phyloP scores from a whole-genome alignment of 2,888 invertebrate genomes.

The Zygogramma bicolorata region DNA sequence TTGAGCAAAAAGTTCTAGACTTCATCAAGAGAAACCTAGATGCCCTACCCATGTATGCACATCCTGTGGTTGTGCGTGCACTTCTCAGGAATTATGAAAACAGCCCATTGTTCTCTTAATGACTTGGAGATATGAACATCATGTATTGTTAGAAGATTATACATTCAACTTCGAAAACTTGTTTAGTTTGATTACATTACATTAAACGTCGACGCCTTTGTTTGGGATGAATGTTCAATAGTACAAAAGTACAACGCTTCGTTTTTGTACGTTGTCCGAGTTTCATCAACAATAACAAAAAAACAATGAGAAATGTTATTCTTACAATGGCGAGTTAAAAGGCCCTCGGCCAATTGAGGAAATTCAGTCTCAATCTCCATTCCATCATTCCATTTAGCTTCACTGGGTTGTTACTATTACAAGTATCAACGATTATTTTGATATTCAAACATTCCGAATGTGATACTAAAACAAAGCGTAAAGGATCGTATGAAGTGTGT shows the following conservation, averaged over 20 bases:
- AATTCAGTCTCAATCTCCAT: too few species aligned
- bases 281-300: not conserved
- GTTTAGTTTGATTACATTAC: not conserved
- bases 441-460: too few species aligned
- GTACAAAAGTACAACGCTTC: not conserved
- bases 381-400: too few species aligned
- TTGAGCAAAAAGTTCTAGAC: constrained; percentile 59
- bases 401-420: too few species aligned
- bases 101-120: constrained; percentile 59
- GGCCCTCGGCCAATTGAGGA: too few species aligned
- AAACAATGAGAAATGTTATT: not conserved
- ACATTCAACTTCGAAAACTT: constrained; percentile 6
- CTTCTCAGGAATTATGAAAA: constrained; percentile 57
- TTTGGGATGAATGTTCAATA: not conserved
- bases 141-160: not conserved
- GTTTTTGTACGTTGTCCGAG: too few species aligned
- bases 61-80: constrained; percentile 57
- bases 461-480: too few species aligned
- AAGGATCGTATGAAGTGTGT: too few species aligned
- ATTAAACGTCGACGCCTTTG: not conserved
- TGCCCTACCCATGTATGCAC: constrained; percentile 64
- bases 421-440: too few species aligned
- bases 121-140: not conserved
- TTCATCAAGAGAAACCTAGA: constrained; percentile 58
- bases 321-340: too few species aligned